Conservation (phyloP, 2,113 vertebrate species). For the Gymnobelideus leadbeateri region DNA sequence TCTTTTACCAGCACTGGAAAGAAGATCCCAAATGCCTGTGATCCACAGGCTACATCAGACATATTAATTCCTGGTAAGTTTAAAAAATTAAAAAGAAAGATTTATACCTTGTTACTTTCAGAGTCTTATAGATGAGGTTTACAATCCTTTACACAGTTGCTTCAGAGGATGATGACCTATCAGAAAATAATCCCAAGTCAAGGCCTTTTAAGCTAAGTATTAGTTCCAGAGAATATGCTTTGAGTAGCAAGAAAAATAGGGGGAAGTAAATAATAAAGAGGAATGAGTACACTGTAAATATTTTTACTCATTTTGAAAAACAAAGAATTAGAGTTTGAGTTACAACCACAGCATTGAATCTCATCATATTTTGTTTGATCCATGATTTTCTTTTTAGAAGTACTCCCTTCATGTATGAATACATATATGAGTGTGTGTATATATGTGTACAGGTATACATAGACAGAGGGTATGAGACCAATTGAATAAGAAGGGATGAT, state of each 20-base stretch:
- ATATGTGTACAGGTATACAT: too few species aligned
- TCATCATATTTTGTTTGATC: not conserved
- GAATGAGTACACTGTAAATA: not conserved
- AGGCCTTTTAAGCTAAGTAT: not conserved
- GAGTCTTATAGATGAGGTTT: not conserved
- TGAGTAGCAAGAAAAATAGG: not conserved
- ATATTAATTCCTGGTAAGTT: slow-evolving; percentile 38
- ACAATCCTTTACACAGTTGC: accelerated
- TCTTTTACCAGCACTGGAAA: not conserved
- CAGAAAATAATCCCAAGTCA: not conserved
- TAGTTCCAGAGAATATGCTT: accelerated
- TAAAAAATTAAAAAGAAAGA: not conserved
- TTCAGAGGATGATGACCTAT: not conserved
- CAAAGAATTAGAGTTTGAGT: not conserved
- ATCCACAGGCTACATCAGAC: not conserved
- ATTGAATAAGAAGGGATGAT: too few species aligned
- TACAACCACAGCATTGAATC: not conserved
- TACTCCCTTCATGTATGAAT: not conserved
- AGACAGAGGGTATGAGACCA: too few species aligned
- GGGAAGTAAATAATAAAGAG: not conserved
- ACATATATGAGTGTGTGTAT: too few species aligned
- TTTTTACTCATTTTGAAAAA: not conserved
- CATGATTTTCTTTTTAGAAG: not conserved
- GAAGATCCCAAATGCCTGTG: not conserved
- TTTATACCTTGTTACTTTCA: not conserved